Evolutionary conservation across 2,797 vertebrate genomes (phyloP).

Genomic region (Oreochromis mossambicus): DNA sequence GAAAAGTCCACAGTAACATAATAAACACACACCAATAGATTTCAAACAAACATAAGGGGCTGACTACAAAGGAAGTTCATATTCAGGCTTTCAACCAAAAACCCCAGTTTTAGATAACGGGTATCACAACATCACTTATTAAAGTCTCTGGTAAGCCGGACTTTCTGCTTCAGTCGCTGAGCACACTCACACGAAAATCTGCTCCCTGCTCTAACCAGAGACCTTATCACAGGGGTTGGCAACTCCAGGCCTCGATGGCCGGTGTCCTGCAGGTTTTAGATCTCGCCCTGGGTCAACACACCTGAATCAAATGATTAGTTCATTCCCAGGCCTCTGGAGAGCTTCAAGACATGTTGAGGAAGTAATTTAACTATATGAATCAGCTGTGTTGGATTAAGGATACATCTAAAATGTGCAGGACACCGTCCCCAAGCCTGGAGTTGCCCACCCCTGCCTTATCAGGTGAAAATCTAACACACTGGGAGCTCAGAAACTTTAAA

Average conservation of each 20-base stretch:
- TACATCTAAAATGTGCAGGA: rapidly evolving
- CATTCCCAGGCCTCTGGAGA: neutral
- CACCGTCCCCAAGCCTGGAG: neutral
- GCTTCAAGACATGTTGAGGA: neutral
- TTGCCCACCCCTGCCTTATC: neutral
- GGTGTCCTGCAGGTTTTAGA: neutral
- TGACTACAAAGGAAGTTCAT: neutral
- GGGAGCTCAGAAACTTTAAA: neutral
- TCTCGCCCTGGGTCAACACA: neutral
- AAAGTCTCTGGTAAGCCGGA: neutral
- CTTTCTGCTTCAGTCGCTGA: neutral
- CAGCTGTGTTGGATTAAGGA: neutral
- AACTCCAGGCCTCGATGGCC: neutral
- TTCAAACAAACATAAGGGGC: neutral
- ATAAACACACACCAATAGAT: neutral
- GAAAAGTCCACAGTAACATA: neutral
- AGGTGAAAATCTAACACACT: neutral
- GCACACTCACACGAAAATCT: neutral
- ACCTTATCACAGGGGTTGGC: neutral
- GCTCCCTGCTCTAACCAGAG: neutral
- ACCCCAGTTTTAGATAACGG: rapidly evolving
- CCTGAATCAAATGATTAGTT: rapidly evolving
- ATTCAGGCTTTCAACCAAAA: neutral
- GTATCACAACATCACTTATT: neutral
- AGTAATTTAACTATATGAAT: neutral